Evolutionary conservation across 2,888 invertebrate genomes (phyloP).

Genomic region (Mythimna impura): DNA sequence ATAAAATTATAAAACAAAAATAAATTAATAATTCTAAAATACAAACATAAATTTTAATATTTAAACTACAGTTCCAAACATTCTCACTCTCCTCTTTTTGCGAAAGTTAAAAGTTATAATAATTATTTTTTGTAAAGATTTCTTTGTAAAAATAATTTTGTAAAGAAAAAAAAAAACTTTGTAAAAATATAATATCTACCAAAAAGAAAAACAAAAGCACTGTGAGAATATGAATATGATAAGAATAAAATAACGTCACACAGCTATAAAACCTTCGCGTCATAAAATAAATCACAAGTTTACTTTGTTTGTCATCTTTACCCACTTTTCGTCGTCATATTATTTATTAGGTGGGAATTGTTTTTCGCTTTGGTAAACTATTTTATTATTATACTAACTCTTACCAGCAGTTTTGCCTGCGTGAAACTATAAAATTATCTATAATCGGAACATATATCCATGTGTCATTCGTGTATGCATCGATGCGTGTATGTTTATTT

Average conservation of each 20-base stretch:
- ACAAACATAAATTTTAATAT: neutral
- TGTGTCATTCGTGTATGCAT: too few species aligned
- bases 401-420: too few species aligned
- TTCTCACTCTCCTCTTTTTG: neutral
- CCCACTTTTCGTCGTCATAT: neutral
- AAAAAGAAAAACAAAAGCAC: too few species aligned
- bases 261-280: neutral
- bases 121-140: too few species aligned
- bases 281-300: constrained; percentile 25
- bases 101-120: too few species aligned
- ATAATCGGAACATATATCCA: too few species aligned
- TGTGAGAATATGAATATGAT: neutral
- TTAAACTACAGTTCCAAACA: neutral
- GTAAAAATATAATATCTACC: neutral
- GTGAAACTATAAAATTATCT: too few species aligned
- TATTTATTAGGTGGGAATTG: constrained; percentile 11
- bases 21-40: neutral
- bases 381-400: neutral
- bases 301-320: constrained; percentile 21
- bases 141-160: too few species aligned
- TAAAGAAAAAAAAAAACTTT: too few species aligned
- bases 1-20: neutral
- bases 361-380: neutral
- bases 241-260: constrained; percentile 12
- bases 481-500: too few species aligned